phyloP scores from a whole-genome alignment of 2,888 invertebrate species.

The Dicyrtoma fusca region DNA sequence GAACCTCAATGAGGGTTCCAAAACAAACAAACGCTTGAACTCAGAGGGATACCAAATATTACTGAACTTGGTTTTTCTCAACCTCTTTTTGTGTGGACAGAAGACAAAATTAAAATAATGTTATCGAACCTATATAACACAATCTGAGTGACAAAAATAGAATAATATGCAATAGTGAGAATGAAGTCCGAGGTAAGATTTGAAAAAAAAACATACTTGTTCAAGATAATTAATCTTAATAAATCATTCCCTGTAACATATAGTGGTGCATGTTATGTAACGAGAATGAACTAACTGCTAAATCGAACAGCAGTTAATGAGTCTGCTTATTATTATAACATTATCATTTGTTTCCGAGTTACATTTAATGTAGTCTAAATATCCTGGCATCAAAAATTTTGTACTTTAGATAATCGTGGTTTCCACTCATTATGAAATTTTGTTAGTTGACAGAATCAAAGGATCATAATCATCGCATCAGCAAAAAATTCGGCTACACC shows the following conservation, averaged over 20 bases:
- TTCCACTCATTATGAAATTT: constrained; percentile 38
- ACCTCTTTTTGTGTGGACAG: too few relatives aligned
- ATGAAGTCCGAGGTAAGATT: constrained; percentile 1
- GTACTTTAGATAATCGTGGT: constrained; percentile 57
- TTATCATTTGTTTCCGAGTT: constrained; percentile 18
- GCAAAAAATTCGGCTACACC: too few relatives aligned
- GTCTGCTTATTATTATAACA: constrained; percentile 11
- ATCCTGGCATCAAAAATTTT: constrained; percentile 56
- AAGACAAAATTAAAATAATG: too few relatives aligned
- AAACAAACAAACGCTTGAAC: too few relatives aligned
- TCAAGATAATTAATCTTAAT: too few relatives aligned
- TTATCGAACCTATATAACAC: too few relatives aligned
- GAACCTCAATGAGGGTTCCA: neutral
- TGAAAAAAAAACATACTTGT: too few relatives aligned
- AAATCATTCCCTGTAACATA: too few relatives aligned
- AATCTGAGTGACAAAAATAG: too few relatives aligned
- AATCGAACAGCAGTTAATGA: constrained; percentile 18
- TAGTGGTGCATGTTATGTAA: constrained; percentile 5
- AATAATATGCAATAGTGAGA: constrained; percentile 6
- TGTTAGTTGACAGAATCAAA: constrained; percentile 20
- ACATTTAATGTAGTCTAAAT: constrained; percentile 19
- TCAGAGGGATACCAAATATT: too few relatives aligned
- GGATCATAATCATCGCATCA: constrained; percentile 8
- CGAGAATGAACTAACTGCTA: constrained; percentile 15
- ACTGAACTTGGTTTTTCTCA: too few relatives aligned